These are phyloP conservation scores for Nomada ferruginata DNA, from an alignment of 2,888 invertebrate genomes.

Conservation along the genomic window DNA sequence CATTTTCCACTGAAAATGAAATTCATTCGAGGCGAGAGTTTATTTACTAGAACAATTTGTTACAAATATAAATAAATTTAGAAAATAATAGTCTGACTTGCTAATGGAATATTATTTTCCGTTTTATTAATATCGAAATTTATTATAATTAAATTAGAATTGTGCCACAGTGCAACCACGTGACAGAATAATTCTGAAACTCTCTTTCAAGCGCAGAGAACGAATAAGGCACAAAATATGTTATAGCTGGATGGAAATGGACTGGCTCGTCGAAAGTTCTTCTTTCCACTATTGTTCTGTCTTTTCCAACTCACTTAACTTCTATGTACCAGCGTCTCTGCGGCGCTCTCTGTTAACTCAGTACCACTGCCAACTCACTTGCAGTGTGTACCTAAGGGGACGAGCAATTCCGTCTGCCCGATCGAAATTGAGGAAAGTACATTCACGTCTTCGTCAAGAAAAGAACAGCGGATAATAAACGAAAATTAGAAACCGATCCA, in stretches of 20 bases:
- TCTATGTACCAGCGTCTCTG: background rate
- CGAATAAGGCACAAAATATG: background rate
- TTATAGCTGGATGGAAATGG: background rate
- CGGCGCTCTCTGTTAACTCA: background rate
- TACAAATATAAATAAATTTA: background rate
- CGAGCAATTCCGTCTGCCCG: background rate
- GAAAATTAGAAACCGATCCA: too few relatives aligned
- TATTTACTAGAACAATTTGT: background rate
- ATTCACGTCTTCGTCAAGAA: too few relatives aligned
- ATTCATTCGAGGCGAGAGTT: too few relatives aligned
- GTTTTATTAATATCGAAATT: background rate
- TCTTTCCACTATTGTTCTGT: constrained; percentile 21
- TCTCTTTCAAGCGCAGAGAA: background rate
- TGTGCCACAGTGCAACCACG: background rate
- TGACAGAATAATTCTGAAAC: constrained; percentile 8
- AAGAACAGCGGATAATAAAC: too few relatives aligned
- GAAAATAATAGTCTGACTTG: background rate
- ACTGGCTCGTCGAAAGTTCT: constrained; percentile 19
- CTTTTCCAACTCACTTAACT: constrained; percentile 1
- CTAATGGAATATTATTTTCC: too few relatives aligned
- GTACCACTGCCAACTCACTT: background rate
- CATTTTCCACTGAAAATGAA: background rate
- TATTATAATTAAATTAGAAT: background rate
- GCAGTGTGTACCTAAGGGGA: background rate
- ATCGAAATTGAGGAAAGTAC: background rate